These are phyloP conservation scores for Trachurus trachurus DNA, from an alignment of 2,797 vertebrate genomes.

Conservation along the genomic window DNA sequence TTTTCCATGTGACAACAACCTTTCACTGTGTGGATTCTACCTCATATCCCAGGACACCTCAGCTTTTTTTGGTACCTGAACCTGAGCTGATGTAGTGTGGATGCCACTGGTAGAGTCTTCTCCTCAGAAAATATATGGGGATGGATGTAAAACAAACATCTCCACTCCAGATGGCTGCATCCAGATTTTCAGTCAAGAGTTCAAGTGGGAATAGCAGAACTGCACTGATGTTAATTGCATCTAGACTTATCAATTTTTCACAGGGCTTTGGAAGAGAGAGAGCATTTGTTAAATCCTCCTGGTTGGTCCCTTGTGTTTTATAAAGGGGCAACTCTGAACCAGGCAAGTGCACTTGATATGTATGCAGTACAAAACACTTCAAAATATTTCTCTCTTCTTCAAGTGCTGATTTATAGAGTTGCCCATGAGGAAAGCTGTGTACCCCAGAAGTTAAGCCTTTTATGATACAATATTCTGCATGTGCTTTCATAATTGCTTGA, in stretches of 20 bases:
- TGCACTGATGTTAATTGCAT: conserved; percentile 36
- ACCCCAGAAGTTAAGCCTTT: not conserved
- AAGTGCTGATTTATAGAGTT: not conserved
- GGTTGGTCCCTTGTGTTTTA: conserved; percentile 12
- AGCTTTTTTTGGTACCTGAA: not conserved
- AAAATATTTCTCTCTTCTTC: conserved; percentile 3
- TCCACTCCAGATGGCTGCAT: conserved; percentile 5
- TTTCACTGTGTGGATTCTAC: conserved; percentile 4
- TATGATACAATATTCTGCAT: not conserved
- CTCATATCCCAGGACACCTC: not conserved
- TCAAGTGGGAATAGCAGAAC: conserved; percentile 27
- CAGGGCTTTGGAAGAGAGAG: conserved; percentile 27
- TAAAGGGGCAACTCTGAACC: conserved; percentile 14
- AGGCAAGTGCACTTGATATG: not conserved
- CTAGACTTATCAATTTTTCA: conserved; percentile 45
- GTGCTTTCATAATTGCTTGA: not conserved
- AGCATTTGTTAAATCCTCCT: conserved; percentile 23
- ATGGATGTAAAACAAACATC: conserved; percentile 32
- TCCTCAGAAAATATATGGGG: conserved; percentile 5
- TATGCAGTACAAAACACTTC: conserved; percentile 1
- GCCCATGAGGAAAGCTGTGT: not conserved
- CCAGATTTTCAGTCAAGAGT: conserved; percentile 22
- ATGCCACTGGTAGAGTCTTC: not conserved
- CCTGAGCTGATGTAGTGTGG: not conserved
- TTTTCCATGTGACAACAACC: not conserved